Conservation (phyloP, 2,113 vertebrate species). For the Euleptes europaea region DNA sequence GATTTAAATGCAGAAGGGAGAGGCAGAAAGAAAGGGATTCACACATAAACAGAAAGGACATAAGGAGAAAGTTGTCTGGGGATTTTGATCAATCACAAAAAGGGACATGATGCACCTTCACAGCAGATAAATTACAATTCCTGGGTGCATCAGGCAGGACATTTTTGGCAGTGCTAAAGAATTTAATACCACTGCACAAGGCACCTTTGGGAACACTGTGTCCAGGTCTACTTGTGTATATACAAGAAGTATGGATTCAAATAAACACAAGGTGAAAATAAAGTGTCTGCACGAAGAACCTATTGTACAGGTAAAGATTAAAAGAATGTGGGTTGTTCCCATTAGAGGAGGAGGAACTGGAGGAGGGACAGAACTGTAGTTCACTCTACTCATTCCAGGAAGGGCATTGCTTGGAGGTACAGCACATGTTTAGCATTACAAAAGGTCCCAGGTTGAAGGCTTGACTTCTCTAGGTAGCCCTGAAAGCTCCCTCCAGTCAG, state of each 20-base stretch:
- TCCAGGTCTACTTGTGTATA: neutral
- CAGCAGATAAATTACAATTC: neutral
- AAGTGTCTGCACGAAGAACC: neutral
- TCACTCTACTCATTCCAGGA: neutral
- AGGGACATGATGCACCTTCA: neutral
- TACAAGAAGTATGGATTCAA: neutral
- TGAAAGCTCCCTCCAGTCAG: neutral
- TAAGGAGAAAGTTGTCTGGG: neutral
- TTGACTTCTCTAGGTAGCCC: neutral
- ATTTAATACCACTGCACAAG: neutral
- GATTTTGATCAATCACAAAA: neutral
- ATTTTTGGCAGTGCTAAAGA: neutral
- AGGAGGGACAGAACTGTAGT: neutral
- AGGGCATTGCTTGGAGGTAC: neutral
- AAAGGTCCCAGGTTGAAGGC: neutral
- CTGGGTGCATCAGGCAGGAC: neutral
- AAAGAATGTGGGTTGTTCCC: neutral
- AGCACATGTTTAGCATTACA: neutral
- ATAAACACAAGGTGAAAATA: neutral
- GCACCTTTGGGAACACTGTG: neutral
- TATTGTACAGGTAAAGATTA: neutral
- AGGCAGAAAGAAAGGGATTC: neutral
- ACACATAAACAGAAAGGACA: neutral
- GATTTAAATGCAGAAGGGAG: neutral
- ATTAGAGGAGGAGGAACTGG: neutral